Base-by-base conservation (phyloP, 2,888 invertebrate species). In the Palloptera scutellata region DNA sequence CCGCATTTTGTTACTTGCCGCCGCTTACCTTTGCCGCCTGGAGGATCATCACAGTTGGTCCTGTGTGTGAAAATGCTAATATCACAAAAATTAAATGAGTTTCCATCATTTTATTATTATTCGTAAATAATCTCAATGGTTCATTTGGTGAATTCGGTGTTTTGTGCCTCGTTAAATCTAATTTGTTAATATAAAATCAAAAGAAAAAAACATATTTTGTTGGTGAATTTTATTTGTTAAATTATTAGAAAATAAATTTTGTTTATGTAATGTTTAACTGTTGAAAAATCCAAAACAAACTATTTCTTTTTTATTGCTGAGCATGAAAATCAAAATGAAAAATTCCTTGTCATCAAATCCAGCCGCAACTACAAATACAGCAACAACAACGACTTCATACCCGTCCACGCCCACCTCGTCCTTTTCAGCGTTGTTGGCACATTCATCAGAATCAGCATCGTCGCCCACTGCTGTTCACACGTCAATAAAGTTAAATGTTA, bases 351-450 rank as follows among this genome's bases (percentile, higher is more conserved):
- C 72, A 74, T 74, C 73, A 74, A 75, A 76, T 78, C 79, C 78
- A 78, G 78, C 76, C 73, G 71, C 74, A 70, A 67, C 66, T 68
- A 68, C 67, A 69, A 68, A 67, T 68, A 72, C 70, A 76, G 74
- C 74, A 75, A 76, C 74, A 63, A 70, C 60, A 71, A 64, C n/a
- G 71, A 70, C 75, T 75, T 68, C 70, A 74, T 73, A 75, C 81
- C 81, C 81, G 81, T 82, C 81, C 81, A 80, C 78, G 74, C 76
- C 79, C 78, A 76, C 75, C 73, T 63, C 57, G 45, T 75, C 73
- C 73, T 66, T 68, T 66, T 70, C 30, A 30, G 30, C 30, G 30
- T 30, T 75, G 72, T 66, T 74, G 15, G 41, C 53, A 30, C 57
- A 54, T 61, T n/a, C n/a, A 30, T 48, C 45, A 60, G 40, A 66